Conservation (phyloP, 2,888 invertebrate species). For the Scotopteryx bipunctaria region DNA sequence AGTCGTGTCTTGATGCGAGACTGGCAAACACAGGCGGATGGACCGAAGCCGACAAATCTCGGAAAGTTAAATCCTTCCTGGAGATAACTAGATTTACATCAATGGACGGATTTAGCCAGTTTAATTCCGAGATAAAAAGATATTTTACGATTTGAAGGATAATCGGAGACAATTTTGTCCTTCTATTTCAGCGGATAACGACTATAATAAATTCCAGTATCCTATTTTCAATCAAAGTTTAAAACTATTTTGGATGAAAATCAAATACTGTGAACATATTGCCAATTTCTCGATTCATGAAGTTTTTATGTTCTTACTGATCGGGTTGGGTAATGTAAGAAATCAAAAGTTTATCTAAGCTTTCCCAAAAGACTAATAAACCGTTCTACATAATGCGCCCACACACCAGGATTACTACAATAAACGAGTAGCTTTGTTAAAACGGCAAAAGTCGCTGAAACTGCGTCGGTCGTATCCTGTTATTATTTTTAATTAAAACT, state of each 20-base stretch:
- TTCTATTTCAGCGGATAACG: not conserved
- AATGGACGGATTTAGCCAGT: constrained; percentile 30
- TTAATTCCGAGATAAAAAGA: constrained; percentile 32
- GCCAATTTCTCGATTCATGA: constrained; percentile 39
- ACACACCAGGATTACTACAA: constrained; percentile 33
- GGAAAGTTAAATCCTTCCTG: constrained; percentile 44
- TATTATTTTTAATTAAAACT: constrained; percentile 36
- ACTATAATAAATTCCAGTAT: constrained; percentile 6
- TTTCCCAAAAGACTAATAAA: constrained; percentile 47
- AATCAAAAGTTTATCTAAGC: constrained; percentile 47
- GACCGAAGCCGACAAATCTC: constrained; percentile 41
- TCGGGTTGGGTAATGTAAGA: constrained; percentile 41
- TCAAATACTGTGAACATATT: constrained; percentile 27
- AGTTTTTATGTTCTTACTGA: constrained; percentile 45
- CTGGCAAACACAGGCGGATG: constrained; percentile 31
- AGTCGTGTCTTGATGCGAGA: constrained; percentile 50
- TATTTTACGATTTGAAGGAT: constrained; percentile 21
- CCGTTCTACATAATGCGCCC: constrained; percentile 41
- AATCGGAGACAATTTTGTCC: constrained; percentile 13
- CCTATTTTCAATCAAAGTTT: constrained; percentile 15
- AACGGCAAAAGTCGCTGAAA: constrained; percentile 33
- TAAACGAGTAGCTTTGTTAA: constrained; percentile 33
- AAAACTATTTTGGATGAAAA: constrained; percentile 29
- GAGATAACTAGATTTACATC: constrained; percentile 37
- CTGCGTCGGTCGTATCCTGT: constrained; percentile 27